phyloP scores from a whole-genome alignment of 2,888 invertebrate genomes.

The Synergus gifuensis region DNA sequence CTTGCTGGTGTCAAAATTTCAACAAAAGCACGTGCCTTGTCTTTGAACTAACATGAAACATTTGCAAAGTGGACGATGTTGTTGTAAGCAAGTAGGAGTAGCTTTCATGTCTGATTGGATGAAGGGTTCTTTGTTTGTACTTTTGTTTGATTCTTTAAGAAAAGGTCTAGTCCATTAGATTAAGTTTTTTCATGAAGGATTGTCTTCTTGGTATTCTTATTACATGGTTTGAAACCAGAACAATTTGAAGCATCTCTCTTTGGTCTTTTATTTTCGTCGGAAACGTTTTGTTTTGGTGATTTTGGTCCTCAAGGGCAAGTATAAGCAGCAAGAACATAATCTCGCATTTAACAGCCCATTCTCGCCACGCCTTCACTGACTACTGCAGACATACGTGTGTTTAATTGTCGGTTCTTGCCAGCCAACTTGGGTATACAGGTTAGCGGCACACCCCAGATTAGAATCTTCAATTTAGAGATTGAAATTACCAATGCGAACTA shows the following conservation, averaged over 20 bases:
- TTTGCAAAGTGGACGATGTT: neutral
- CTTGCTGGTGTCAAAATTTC: constrained; percentile 25
- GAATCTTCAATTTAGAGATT: constrained; percentile 41
- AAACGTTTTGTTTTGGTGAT: neutral
- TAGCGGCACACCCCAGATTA: constrained; percentile 42
- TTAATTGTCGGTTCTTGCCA: constrained; percentile 57
- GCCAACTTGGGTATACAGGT: constrained; percentile 39
- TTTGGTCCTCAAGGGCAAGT: constrained; percentile 13
- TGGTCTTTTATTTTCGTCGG: neutral
- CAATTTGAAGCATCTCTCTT: neutral
- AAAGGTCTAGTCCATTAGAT: too few species aligned
- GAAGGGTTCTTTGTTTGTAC: neutral
- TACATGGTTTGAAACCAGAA: too few species aligned
- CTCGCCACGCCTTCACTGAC: constrained; percentile 51
- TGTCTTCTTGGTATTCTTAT: too few species aligned
- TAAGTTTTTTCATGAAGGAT: too few species aligned
- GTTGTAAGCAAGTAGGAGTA: neutral
- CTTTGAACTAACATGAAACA: neutral
- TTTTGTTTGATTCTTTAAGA: too few species aligned
- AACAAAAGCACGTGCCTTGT: constrained; percentile 19
- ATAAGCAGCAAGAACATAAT: constrained; percentile 49
- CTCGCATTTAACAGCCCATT: constrained; percentile 55
- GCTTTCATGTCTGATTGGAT: neutral
- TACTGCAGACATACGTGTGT: constrained; percentile 55
- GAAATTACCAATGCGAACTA: constrained; percentile 43